phyloP scores from a whole-genome alignment of 2,113 vertebrate genomes.

The Bothrops jararaca region DNA sequence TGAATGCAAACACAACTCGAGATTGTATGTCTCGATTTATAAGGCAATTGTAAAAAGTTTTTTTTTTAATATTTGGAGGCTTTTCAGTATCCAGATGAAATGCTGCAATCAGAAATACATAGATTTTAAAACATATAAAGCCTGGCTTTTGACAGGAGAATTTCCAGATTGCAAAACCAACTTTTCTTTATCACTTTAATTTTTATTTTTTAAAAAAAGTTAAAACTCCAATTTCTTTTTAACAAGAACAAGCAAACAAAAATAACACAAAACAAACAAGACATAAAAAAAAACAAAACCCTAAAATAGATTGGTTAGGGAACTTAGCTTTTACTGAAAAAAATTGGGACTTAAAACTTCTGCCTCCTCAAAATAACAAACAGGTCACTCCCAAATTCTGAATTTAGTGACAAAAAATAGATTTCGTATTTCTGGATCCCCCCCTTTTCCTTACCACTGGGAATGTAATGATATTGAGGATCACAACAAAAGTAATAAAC shows the following conservation, averaged over 20 bases:
- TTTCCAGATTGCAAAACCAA: background rate
- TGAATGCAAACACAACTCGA: background rate
- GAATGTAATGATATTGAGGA: background rate
- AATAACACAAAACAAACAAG: background rate
- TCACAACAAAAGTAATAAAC: background rate
- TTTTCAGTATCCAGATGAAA: background rate
- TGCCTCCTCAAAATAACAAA: background rate
- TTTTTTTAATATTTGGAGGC: background rate
- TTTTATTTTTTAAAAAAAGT: background rate
- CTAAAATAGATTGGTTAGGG: background rate
- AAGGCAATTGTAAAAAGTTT: background rate
- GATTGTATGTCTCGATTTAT: background rate
- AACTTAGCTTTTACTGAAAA: background rate
- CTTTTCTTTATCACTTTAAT: background rate
- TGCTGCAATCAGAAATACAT: background rate
- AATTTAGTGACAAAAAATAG: background rate
- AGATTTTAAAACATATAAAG: background rate
- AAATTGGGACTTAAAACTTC: background rate
- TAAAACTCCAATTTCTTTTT: background rate
- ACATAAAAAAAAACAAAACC: background rate
- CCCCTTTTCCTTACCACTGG: background rate
- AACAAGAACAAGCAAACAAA: background rate
- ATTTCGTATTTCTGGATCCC: background rate
- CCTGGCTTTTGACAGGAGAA: background rate
- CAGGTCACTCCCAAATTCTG: background rate